phyloP scores from a whole-genome alignment of 2,888 invertebrate genomes.

The Oxytorus armatus region DNA sequence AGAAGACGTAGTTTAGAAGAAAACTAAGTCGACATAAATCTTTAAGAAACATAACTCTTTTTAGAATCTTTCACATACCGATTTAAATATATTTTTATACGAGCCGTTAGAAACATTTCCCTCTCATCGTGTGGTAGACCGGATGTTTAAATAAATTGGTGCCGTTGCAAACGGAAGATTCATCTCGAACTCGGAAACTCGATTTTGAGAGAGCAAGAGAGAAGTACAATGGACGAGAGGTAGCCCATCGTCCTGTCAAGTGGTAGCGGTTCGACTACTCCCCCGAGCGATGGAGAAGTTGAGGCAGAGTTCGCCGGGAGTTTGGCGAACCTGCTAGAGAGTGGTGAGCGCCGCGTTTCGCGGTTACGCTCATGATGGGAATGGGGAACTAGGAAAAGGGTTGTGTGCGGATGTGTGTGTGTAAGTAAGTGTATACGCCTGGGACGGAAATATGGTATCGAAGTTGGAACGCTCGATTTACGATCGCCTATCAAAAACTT shows the following conservation, averaged over 20 bases:
- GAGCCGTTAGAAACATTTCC: slow-evolving; percentile 29
- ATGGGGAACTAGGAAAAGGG: slow-evolving; percentile 28
- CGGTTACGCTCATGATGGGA: slow-evolving; percentile 44
- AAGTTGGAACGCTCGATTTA: slow-evolving; percentile 74
- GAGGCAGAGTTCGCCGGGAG: slow-evolving; percentile 57
- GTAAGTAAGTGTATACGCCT: not conserved
- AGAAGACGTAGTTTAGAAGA: too few relatives aligned
- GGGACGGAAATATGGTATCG: slow-evolving; percentile 68
- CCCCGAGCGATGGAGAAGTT: slow-evolving; percentile 58
- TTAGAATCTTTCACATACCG: too few relatives aligned
- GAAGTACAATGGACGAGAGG: slow-evolving; percentile 17
- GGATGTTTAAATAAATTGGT: slow-evolving; percentile 45
- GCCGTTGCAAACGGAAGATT: slow-evolving; percentile 17
- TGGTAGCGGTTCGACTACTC: slow-evolving; percentile 48
- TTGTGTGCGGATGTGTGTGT: not conserved
- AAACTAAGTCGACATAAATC: too few relatives aligned
- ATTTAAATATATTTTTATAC: too few relatives aligned
- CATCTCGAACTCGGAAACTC: slow-evolving; percentile 20
- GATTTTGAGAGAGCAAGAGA: slow-evolving; percentile 21
- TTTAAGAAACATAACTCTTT: too few relatives aligned
- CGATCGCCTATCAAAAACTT: slow-evolving; percentile 77
- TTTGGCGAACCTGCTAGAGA: slow-evolving; percentile 48
- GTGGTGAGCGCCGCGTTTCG: slow-evolving; percentile 48
- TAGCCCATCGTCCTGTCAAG: slow-evolving; percentile 47
- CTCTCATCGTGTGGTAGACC: slow-evolving; percentile 4